Evolutionary conservation across 1,140 invertebrate species (phyloP).

Genomic region (Caenorhabditis briggsae): DNA sequence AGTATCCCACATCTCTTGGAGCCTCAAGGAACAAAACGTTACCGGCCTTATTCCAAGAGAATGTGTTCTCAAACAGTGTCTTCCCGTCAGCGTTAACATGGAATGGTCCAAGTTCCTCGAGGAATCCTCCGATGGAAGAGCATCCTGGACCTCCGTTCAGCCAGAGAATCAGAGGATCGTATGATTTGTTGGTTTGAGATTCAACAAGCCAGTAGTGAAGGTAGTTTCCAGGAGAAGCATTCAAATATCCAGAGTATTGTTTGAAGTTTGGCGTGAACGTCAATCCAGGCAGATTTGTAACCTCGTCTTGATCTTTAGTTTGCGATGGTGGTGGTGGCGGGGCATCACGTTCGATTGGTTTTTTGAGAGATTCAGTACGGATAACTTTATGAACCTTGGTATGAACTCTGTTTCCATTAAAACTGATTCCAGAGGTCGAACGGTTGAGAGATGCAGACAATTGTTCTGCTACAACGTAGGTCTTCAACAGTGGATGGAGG

Average conservation of each 20-base stretch:
- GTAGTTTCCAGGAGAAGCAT: constrained; percentile 64
- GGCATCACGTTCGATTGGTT: constrained; percentile 1
- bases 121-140: constrained; percentile 80
- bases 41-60: constrained; percentile 79
- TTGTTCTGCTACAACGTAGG: constrained; percentile 45
- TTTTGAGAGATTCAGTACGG: not conserved
- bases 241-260: constrained; percentile 68
- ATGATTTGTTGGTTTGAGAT: constrained; percentile 61
- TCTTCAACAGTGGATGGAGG: not conserved
- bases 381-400: constrained; percentile 16
- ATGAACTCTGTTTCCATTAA: constrained; percentile 46
- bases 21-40: constrained; percentile 83
- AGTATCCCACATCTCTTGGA: constrained; percentile 81
- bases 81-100: constrained; percentile 74
- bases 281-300: constrained; percentile 64
- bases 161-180: constrained; percentile 68
- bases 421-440: constrained; percentile 1
- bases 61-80: constrained; percentile 78
- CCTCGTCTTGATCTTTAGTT: constrained; percentile 61
- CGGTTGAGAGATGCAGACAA: constrained; percentile 33
- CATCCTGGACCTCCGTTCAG: constrained; percentile 81
- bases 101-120: constrained; percentile 81
- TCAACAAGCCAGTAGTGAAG: constrained; percentile 71
- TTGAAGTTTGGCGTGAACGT: constrained; percentile 65
- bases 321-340: constrained; percentile 17